Evolutionary conservation across 2,888 invertebrate genomes (phyloP).

Genomic region (Habrosyne pyritoides): DNA sequence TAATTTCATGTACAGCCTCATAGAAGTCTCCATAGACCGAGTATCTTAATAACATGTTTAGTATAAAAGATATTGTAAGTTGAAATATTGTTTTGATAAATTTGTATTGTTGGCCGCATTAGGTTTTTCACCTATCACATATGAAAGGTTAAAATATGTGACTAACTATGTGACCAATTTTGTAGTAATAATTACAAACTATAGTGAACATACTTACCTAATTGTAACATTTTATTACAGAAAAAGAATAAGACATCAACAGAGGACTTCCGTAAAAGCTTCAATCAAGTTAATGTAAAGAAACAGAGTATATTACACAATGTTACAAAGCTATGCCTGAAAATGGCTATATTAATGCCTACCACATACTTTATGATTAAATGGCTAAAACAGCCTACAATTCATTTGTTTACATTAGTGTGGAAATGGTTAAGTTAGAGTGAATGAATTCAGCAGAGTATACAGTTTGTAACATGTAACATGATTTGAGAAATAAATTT

Average conservation of each 20-base stretch:
- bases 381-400: slow-evolving; percentile 35
- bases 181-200: no score
- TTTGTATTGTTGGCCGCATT: no score
- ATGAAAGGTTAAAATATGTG: no score
- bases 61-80: no score
- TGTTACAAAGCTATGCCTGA: slow-evolving; percentile 31
- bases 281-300: slow-evolving; percentile 31
- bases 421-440: slow-evolving; percentile 1
- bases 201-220: no score
- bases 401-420: slow-evolving; percentile 23
- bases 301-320: slow-evolving; percentile 13
- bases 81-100: no score
- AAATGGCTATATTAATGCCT: slow-evolving; percentile 44
- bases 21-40: no score
- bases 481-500: background rate
- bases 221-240: slow-evolving; percentile 24
- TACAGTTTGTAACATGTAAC: background rate
- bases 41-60: no score
- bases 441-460: background rate
- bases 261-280: slow-evolving; percentile 47
- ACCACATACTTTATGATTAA: slow-evolving; percentile 43
- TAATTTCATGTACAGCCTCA: no score
- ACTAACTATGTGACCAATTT: no score
- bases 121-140: no score
- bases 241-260: slow-evolving; percentile 34